Evolutionary conservation across 2,797 vertebrate genomes (phyloP).

Genomic region (Serranus cabrilla): DNA sequence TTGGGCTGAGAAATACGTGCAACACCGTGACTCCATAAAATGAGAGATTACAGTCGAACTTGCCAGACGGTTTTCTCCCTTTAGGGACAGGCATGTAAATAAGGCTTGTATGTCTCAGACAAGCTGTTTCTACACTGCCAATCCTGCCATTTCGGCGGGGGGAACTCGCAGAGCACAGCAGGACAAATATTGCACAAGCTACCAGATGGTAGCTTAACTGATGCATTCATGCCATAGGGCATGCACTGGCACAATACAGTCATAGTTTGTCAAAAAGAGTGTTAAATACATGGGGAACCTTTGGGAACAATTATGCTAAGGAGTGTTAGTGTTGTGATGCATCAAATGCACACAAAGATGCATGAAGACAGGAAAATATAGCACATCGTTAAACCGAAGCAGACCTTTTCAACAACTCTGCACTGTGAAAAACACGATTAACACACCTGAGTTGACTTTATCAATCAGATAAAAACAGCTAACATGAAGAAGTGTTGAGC

Average conservation of each 20-base stretch:
- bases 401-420: not conserved
- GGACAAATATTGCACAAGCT: slow-evolving; percentile 57
- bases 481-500: slow-evolving; percentile 8
- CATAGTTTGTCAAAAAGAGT: slow-evolving; percentile 28
- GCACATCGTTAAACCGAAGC: not conserved
- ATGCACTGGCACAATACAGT: slow-evolving; percentile 38
- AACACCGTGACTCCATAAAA: slow-evolving; percentile 16
- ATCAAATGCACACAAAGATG: not conserved
- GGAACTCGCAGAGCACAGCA: slow-evolving; percentile 59
- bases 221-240: slow-evolving; percentile 58
- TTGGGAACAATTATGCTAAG: slow-evolving; percentile 29
- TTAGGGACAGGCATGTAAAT: slow-evolving; percentile 65
- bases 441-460: not conserved
- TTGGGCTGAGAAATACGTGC: not conserved
- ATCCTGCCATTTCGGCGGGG: slow-evolving; percentile 52
- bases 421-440: not conserved
- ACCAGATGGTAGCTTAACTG: slow-evolving; percentile 73
- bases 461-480: slow-evolving; percentile 14
- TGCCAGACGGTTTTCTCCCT: slow-evolving; percentile 31
- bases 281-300: slow-evolving; percentile 44
- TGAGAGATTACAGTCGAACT: slow-evolving; percentile 26
- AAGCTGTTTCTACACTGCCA: slow-evolving; percentile 67
- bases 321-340: slow-evolving; percentile 1
- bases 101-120: slow-evolving; percentile 56
- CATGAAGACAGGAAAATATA: not conserved